Conservation (phyloP, 2,113 vertebrate species). For the Erinaceus europaeus region DNA sequence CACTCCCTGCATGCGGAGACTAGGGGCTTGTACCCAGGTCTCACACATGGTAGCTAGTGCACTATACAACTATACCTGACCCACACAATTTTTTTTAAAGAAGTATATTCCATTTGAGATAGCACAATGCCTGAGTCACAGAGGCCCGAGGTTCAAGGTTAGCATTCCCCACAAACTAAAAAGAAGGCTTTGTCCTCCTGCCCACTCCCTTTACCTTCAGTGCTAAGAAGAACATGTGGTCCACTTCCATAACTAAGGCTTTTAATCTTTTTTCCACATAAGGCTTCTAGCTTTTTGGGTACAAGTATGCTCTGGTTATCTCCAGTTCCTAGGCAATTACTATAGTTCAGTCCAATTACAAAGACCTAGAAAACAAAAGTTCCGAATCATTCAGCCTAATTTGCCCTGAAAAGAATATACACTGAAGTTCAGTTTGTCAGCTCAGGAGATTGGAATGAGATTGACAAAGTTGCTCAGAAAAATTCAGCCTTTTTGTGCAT, state of each 20-base stretch:
- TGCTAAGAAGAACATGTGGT: conserved; percentile 93
- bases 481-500: not conserved
- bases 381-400: not conserved
- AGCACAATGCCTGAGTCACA: too few relatives aligned
- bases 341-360: conserved; percentile 96
- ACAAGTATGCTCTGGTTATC: conserved; percentile 95
- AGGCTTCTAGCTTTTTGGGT: conserved; percentile 93
- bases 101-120: too few relatives aligned
- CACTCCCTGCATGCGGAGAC: too few relatives aligned
- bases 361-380: conserved; percentile 86
- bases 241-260: conserved; percentile 96
- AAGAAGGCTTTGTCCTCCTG: not conserved
- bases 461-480: not conserved
- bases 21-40: too few relatives aligned
- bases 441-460: not conserved
- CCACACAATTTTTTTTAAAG: too few relatives aligned
- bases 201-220: conserved; percentile 91
- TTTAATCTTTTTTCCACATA: conserved; percentile 94
- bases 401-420: not conserved
- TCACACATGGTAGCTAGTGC: too few relatives aligned
- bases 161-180: not conserved
- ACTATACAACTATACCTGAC: too few relatives aligned
- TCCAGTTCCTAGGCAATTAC: conserved; percentile 96
- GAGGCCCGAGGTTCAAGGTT: too few relatives aligned
- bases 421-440: not conserved